phyloP scores from a whole-genome alignment of 2,113 vertebrate species.

The Ictidomys tridecemlineatus region DNA sequence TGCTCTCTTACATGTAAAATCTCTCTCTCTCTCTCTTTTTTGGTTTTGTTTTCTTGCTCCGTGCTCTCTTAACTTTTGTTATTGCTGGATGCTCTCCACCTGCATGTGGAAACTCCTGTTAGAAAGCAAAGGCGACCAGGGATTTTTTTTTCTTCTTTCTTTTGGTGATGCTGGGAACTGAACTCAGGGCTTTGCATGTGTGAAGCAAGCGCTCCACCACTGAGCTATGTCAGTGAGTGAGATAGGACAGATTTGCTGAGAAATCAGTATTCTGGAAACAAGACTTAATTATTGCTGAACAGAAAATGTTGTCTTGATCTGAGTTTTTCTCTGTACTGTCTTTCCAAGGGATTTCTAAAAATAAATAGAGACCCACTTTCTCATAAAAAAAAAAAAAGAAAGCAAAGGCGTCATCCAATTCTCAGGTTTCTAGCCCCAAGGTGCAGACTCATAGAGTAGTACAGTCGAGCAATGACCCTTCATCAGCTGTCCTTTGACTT shows the following conservation, averaged over 20 bases:
- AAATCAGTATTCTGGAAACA: neutral
- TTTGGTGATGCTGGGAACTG: too few species aligned
- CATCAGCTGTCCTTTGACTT: neutral
- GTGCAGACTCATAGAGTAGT: neutral
- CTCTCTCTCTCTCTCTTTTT: neutral
- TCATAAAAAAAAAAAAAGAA: neutral
- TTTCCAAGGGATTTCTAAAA: neutral
- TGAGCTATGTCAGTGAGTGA: neutral
- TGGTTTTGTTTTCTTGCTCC: neutral
- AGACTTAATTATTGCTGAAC: too few species aligned
- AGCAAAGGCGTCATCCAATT: neutral
- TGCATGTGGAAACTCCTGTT: neutral
- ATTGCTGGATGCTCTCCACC: neutral
- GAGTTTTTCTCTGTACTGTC: neutral
- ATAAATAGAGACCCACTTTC: neutral
- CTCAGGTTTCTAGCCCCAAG: too few species aligned
- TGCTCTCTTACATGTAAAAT: neutral
- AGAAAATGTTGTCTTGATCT: neutral
- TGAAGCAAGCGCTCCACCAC: too few species aligned
- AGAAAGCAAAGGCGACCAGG: neutral
- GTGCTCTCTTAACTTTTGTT: neutral
- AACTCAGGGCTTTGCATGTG: too few species aligned
- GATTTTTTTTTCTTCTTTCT: too few species aligned
- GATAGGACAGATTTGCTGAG: too few species aligned
- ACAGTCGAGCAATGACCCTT: neutral